Evolutionary conservation across 2,797 vertebrate species (phyloP), one percentile per base, ranked within the genome.

Genomic region (Hapalemur alaotrensis): DNA sequence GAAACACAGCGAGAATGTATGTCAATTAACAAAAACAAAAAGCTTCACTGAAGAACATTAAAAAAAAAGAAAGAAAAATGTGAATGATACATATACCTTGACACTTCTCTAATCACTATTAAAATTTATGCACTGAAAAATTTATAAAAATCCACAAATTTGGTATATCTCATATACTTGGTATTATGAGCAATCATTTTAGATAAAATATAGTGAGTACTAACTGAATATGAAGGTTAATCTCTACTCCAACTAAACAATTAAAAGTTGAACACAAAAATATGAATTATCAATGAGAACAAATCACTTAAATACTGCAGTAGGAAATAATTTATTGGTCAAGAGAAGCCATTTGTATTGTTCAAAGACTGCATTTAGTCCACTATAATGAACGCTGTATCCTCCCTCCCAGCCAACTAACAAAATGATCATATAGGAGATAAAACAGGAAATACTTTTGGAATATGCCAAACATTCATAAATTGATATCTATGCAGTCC

Each of bases 391-490:
- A 95, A 93, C 20, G 95, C n/a, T 70, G 38, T 52, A 67, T 50
- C 8, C 1, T 43, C 9, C 22, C 38, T 43, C 9, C 22, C 38
- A 35, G 38, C 4, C 35, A 57, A 4, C 23, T 20, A 22, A 63
- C 35, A 84, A 90, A 97, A 95, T 92, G 83, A 97, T 91, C 93
- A 97, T 96, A 94, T 85, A 96, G 93, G 4, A 18, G 83, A 70
- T 95, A 89, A 54, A 97, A 96, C 89, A 97, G 94, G 95, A 98
- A 98, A 98, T 98, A 92, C 91, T 97, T 98, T 97, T 80, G 93
- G 75, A 78, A 94, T 96, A 97, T 96, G 96, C 95, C 91, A 98
- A 97, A 97, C 98, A 98, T 95, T 98, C 95, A 98, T 96, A 96
- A 97, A 91, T 96, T 97, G 97, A 95, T 96, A 97, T 96, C 86